Percentiles rank a stretch among this genome's conserved stretches.
These are phyloP conservation scores for Forbesichthys agassizii DNA, from an alignment of 2,113 vertebrate genomes.

Conservation along the genomic window DNA sequence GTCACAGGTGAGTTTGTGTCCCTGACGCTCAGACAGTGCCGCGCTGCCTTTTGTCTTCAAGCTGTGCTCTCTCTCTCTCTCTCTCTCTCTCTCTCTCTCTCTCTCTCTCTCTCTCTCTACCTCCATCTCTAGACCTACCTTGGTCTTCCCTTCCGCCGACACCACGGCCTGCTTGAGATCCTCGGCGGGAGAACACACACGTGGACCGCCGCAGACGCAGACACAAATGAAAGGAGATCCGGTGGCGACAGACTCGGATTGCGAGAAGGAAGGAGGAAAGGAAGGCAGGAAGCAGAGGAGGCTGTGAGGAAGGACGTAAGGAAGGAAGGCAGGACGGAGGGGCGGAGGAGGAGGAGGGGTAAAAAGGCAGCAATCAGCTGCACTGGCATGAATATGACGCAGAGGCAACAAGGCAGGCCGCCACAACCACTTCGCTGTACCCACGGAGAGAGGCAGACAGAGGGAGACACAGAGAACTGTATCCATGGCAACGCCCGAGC, in stretches of 20 bases:
- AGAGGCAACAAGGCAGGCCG: conserved; percentile 67
- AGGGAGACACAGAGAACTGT: conserved; percentile 67
- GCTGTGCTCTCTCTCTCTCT: not conserved
- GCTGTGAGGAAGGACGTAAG: conserved; percentile 31
- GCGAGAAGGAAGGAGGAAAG: conserved; percentile 56
- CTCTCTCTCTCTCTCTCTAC: not conserved
- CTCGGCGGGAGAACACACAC: conserved; percentile 29
- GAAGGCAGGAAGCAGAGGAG: conserved; percentile 41
- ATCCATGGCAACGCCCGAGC: conserved; percentile 82
- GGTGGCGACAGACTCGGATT: conserved; percentile 66
- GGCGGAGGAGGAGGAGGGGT: conserved; percentile 23
- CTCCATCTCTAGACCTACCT: conserved; percentile 56
- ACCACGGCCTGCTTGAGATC: not conserved
- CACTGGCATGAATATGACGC: conserved; percentile 83
- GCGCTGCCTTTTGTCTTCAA: conserved; percentile 62
- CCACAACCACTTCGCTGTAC: conserved; percentile 78
- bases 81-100: conserved; percentile 1
- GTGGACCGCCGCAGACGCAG: conserved; percentile 55
- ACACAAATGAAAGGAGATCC: conserved; percentile 50
- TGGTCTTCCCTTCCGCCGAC: not conserved
- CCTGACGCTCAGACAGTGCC: conserved; percentile 11
- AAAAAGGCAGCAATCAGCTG: conserved; percentile 65
- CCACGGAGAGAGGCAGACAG: conserved; percentile 43
- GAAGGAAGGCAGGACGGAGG: conserved; percentile 25
- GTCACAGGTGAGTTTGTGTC: conserved; percentile 44